Evolutionary conservation across 1,140 invertebrate species (phyloP).

Genomic region (Portunus trituberculatus): DNA sequence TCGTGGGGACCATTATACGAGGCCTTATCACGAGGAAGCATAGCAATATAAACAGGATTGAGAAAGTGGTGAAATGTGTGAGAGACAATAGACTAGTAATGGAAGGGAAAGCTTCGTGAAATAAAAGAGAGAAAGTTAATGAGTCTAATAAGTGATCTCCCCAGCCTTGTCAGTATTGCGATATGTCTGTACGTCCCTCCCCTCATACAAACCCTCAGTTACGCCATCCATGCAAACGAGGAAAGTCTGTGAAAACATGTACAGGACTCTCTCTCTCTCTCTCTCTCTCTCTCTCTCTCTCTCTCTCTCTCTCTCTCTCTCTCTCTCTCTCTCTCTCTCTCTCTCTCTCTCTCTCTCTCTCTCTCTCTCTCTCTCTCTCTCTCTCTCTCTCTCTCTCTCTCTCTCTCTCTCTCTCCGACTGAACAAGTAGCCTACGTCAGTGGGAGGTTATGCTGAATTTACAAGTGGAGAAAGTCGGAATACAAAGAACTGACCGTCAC

Average conservation of each 20-base stretch:
- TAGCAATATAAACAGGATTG: not conserved
- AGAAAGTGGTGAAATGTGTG: not conserved
- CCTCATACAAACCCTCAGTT: not conserved
- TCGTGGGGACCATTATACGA: too few species aligned
- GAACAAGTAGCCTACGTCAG: too few species aligned
- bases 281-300: slow-evolving; percentile 37
- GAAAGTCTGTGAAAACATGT: not conserved
- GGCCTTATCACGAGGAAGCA: too few species aligned
- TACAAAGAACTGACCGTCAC: too few species aligned
- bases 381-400: slow-evolving; percentile 43
- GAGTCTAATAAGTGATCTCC: not conserved
- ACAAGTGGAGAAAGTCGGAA: too few species aligned
- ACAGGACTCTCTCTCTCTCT: not conserved
- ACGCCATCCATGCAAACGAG: not conserved
- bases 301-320: slow-evolving; percentile 48
- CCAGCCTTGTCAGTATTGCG: not conserved
- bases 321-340: slow-evolving; percentile 37
- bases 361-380: slow-evolving; percentile 23
- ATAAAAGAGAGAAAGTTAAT: not conserved
- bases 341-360: slow-evolving; percentile 43
- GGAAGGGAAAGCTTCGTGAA: not conserved
- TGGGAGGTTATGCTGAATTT: too few species aligned
- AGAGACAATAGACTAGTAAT: not conserved
- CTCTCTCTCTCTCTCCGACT: slow-evolving; percentile 20
- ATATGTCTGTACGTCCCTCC: not conserved